Conservation (phyloP, 2,113 vertebrate genomes). For the Acinonyx jubatus region DNA sequence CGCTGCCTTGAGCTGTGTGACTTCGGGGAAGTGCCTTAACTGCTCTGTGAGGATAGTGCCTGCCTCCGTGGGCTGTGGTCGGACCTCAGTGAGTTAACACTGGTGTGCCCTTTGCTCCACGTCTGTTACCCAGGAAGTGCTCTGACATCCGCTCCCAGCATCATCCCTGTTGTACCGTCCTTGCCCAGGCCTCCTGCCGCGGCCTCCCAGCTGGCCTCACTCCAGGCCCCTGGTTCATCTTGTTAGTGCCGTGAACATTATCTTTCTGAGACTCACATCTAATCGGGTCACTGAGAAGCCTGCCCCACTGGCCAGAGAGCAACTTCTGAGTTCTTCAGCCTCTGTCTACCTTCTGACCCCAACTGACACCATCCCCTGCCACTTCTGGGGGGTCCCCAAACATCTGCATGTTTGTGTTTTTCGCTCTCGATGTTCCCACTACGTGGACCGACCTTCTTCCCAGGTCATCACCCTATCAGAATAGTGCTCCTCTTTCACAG, state of each 20-base stretch:
- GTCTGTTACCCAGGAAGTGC: no score
- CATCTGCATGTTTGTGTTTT: not conserved
- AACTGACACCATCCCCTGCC: not conserved
- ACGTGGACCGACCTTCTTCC: not conserved
- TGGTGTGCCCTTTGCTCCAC: not conserved
- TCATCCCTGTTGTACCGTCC: no score
- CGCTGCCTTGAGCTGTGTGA: not conserved
- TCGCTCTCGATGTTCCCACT: not conserved
- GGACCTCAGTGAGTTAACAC: not conserved
- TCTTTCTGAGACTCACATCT: conserved; percentile 41
- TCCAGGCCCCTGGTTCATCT: not conserved
- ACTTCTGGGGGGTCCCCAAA: not conserved
- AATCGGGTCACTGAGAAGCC: conserved; percentile 5
- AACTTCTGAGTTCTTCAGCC: not conserved
- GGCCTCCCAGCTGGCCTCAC: not conserved
- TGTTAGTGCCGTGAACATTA: not conserved
- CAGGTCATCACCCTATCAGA: conserved; percentile 47
- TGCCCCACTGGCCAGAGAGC: not conserved
- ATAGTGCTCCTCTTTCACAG: conserved; percentile 56
- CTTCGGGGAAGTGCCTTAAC: not conserved
- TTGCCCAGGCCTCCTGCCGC: not conserved
- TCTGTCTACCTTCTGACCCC: not conserved
- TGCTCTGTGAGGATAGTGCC: not conserved
- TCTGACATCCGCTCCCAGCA: accelerated
- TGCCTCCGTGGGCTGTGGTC: not conserved